These are phyloP conservation scores for Threskiornis aethiopicus DNA, from an alignment of 2,797 vertebrate species.

Conservation along the genomic window DNA sequence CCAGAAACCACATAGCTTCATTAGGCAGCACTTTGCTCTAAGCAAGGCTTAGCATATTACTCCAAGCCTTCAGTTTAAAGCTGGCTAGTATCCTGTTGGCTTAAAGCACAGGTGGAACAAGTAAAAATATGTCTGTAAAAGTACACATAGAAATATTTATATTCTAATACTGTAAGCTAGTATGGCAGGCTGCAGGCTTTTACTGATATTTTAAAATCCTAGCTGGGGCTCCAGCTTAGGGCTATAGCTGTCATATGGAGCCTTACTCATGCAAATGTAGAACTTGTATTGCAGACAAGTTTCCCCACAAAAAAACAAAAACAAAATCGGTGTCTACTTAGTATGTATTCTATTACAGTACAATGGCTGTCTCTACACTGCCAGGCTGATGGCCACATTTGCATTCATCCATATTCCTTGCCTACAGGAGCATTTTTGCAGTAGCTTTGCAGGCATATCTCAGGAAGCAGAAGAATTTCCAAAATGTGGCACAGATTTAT, in stretches of 20 bases:
- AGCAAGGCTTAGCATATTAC: not conserved
- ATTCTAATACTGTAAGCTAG: not conserved
- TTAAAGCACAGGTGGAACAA: not conserved
- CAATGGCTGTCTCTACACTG: not conserved
- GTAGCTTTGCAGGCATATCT: not conserved
- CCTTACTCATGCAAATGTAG: not conserved
- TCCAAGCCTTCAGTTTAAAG: not conserved
- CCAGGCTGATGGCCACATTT: not conserved
- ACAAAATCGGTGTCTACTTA: not conserved
- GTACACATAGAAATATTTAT: not conserved
- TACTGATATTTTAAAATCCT: not conserved
- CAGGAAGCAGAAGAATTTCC: not conserved
- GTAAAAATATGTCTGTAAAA: not conserved
- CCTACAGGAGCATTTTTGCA: not conserved
- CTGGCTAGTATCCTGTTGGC: not conserved
- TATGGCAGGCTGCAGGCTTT: not conserved
- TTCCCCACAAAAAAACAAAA: not conserved
- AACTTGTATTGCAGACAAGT: not conserved
- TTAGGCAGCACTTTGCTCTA: not conserved
- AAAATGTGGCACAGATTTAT: not conserved
- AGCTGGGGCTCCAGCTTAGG: not conserved
- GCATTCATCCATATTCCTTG: not conserved
- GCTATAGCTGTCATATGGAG: not conserved
- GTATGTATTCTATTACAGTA: not conserved
- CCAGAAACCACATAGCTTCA: not conserved